Conservation (phyloP, 2,113 vertebrate genomes). For the Epinephelus lanceolatus region DNA sequence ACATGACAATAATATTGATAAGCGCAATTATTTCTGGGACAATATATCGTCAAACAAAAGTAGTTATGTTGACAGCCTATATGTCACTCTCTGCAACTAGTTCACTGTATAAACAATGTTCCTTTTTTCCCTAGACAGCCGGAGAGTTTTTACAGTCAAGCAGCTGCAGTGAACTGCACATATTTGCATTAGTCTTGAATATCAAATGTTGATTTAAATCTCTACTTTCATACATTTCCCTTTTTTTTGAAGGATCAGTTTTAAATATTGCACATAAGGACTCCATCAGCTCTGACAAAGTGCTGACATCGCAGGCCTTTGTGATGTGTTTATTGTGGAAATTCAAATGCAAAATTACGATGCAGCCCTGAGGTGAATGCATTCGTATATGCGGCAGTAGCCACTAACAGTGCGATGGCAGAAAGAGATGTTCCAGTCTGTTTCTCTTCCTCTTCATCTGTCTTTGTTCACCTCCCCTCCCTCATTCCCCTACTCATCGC, state of each 20-base stretch:
- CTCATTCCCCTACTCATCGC: conserved; percentile 45
- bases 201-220: conserved; percentile 32
- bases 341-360: background rate
- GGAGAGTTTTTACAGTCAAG: background rate
- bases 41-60: too few relatives aligned
- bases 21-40: too few relatives aligned
- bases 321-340: conserved; percentile 30
- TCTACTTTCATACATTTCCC: background rate
- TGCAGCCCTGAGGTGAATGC: conserved; percentile 14
- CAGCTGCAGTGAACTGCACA: conserved; percentile 17
- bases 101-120: background rate
- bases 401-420: conserved; percentile 21
- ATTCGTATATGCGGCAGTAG: conserved; percentile 19
- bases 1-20: too few relatives aligned
- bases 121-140: background rate
- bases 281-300: conserved; percentile 6
- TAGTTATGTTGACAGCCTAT: background rate
- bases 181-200: conserved; percentile 26
- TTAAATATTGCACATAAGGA: background rate
- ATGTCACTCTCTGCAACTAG: background rate
- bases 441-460: conserved; percentile 85
- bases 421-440: conserved; percentile 80
- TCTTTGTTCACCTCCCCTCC: conserved; percentile 83
- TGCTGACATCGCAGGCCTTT: conserved; percentile 1
- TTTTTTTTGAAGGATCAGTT: background rate